phyloP scores from a whole-genome alignment of 2,888 invertebrate genomes.

The Amphipoea oculea region DNA sequence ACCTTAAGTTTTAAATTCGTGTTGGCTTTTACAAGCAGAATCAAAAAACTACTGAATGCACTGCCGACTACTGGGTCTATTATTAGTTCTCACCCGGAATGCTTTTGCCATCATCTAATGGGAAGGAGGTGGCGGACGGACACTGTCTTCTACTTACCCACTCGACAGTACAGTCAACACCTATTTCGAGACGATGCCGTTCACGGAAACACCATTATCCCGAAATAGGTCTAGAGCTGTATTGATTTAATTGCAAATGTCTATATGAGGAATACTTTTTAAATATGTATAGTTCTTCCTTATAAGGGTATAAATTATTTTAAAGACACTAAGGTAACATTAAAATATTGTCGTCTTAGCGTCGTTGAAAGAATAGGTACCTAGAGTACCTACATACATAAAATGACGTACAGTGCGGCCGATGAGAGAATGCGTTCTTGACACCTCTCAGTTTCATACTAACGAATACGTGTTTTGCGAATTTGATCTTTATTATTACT shows the following conservation, averaged over 20 bases:
- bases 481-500: background rate
- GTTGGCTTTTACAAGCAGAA: background rate
- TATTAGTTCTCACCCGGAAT: constrained; percentile 10
- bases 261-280: background rate
- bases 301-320: background rate
- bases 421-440: background rate
- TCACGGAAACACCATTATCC: background rate
- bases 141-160: constrained; percentile 41
- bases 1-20: background rate
- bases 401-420: background rate
- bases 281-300: background rate
- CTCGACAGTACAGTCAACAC: constrained; percentile 36
- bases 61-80: constrained; percentile 2
- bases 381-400: no score
- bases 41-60: background rate
- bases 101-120: constrained; percentile 6
- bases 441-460: background rate
- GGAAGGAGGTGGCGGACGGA: constrained; percentile 9
- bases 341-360: background rate
- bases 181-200: constrained; percentile 19
- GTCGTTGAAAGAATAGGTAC: background rate
- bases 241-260: background rate
- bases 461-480: background rate
- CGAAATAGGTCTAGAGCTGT: background rate
- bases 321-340: background rate